Evolutionary conservation across 2,888 invertebrate genomes (phyloP).

Genomic region (Noctua janthe): DNA sequence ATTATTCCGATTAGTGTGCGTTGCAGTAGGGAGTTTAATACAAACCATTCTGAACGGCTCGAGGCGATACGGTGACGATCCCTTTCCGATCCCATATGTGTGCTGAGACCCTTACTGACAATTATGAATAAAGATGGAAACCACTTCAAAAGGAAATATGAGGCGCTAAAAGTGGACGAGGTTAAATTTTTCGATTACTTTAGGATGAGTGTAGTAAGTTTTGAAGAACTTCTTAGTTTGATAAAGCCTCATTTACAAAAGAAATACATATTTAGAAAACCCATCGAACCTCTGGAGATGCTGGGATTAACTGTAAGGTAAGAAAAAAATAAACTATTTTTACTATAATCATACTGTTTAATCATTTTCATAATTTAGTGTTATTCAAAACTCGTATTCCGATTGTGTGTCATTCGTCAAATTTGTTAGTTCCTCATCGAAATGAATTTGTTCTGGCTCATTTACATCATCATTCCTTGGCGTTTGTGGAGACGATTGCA

Average conservation of each 20-base stretch:
- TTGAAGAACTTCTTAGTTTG: constrained; percentile 43
- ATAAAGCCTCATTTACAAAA: constrained; percentile 35
- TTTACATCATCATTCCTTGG: constrained; percentile 39
- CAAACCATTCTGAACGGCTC: neutral
- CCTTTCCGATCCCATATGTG: too few species aligned
- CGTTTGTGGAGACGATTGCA: constrained; percentile 39
- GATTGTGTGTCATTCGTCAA: constrained; percentile 36
- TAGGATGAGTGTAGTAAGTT: constrained; percentile 45
- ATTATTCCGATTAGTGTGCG: too few species aligned
- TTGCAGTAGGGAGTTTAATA: too few species aligned
- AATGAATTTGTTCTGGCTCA: constrained; percentile 35
- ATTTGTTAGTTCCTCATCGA: constrained; percentile 40
- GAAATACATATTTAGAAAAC: constrained; percentile 38
- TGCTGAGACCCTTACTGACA: neutral
- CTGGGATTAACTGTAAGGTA: constrained; percentile 3
- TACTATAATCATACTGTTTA: too few species aligned
- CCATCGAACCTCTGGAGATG: constrained; percentile 37
- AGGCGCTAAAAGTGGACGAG: constrained; percentile 45
- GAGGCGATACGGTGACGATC: too few species aligned
- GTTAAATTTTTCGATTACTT: constrained; percentile 45
- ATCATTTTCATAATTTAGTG: constrained; percentile 35
- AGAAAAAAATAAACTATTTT: too few species aligned
- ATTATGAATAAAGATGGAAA: constrained; percentile 36
- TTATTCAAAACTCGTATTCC: constrained; percentile 45
- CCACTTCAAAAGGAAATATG: constrained; percentile 37